Evolutionary conservation across 2,113 vertebrate genomes (phyloP), one percentile per base, ranked within the genome.

Genomic region (Corythoichthys haematopterus): DNA sequence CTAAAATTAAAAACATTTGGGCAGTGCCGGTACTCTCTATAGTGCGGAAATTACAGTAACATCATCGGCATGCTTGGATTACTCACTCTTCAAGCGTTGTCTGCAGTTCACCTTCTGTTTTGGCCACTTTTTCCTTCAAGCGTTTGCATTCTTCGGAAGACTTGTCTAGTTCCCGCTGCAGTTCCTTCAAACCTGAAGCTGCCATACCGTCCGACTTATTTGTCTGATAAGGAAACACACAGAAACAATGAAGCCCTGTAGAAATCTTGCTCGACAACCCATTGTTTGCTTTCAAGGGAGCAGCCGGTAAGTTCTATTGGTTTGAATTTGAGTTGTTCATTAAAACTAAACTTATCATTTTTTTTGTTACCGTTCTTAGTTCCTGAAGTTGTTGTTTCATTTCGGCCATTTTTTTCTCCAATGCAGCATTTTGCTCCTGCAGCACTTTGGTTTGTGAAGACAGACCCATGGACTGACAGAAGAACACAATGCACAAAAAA

Each of bases 11-110:
- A 28, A 28, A 28, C 20, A 28, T 28, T 28, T 28, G 20, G 20
- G 20, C 20, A 28, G 20, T 28, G 20, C 20, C 20, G 20, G 20
- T 28, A 28, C 20, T 11, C 20, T 11, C 4, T 20, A 11, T 9
- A n/a, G 38, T 6, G 38, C 38, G 3, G 38, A 6, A 3, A 40
- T 40, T 40, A 40, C 6, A 8, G 40, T 43, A 43, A 43, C 40
- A 43, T 8, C 14, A 15, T 45, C n/a, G 15, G 57, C 16, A 52
- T 10, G 9, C 20, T 57, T 63, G 46, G 28, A 28, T 37, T 9
- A 91, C 95, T 94, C 86, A 99, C 97, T 99, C 97, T 62, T 99
- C 96, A n/a, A 98, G 82, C 68, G 94, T 91, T 61, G 82, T 90
- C 72, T 92, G 89, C 48, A 98, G 94, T 35, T 98, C 95, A 2